A percentile compares a stretch with the other conserved stretches of the same genome.
Conservation (phyloP, 92 coral and sea anemone genomes). For the Plumapathes pennacea region DNA sequence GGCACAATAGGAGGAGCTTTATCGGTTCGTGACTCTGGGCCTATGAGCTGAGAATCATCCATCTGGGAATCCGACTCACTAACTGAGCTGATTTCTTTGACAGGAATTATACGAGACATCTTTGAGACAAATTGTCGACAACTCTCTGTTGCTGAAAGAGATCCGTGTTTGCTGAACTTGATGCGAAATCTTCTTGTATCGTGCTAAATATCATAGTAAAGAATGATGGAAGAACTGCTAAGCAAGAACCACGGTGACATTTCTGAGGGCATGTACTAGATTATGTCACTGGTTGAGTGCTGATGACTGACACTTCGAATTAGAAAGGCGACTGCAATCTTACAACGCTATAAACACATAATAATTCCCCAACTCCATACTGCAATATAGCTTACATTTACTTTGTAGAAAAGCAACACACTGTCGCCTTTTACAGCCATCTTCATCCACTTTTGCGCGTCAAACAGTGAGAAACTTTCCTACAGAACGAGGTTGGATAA, state of each 20-base stretch:
- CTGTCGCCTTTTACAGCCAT: slow-evolving; percentile 91
- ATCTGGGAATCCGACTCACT: slow-evolving; percentile 63
- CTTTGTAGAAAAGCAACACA: slow-evolving; percentile 68
- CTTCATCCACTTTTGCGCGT: slow-evolving; percentile 83
- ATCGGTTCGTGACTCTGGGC: slow-evolving; percentile 9
- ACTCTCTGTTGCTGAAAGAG: slow-evolving; percentile 46
- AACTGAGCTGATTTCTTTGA: slow-evolving; percentile 49
- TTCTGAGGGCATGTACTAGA: no score
- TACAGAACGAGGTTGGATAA: slow-evolving; percentile 1
- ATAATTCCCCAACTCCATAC: not conserved
- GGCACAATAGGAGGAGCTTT: no score
- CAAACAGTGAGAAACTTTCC: slow-evolving; percentile 87
- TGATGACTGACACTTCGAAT: no score
- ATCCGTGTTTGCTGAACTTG: slow-evolving; percentile 60
- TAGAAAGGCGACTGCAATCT: not conserved
- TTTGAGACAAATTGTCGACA: slow-evolving; percentile 72
- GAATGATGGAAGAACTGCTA: not conserved
- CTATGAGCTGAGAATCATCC: slow-evolving; percentile 61
- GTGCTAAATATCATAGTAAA: slow-evolving; percentile 26
- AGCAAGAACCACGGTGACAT: not conserved
- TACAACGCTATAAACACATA: no score
- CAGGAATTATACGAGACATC: slow-evolving; percentile 59
- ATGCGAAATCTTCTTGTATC: slow-evolving; percentile 76
- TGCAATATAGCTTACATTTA: slow-evolving; percentile 56
- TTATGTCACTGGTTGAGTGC: no score